Conservation (phyloP, 2,888 invertebrate species). For the Agrotis exclamationis region DNA sequence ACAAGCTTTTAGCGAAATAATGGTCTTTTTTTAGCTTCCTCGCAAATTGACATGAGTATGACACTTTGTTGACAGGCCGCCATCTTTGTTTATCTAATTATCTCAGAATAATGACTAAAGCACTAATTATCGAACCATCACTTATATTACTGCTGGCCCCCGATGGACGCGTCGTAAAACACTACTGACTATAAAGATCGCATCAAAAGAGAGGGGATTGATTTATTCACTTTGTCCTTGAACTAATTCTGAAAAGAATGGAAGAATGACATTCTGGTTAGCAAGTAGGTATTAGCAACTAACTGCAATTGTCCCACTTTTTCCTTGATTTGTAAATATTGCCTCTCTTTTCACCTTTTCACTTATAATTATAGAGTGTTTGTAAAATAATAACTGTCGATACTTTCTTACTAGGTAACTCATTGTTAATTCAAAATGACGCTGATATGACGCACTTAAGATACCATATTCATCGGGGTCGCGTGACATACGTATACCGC, state of each 20-base stretch:
- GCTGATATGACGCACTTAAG: too few relatives aligned
- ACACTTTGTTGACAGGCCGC: slow-evolving; percentile 35
- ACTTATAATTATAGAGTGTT: neutral
- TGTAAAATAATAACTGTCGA: neutral
- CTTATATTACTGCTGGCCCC: slow-evolving; percentile 39
- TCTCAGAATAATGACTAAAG: too few relatives aligned
- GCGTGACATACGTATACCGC: too few relatives aligned
- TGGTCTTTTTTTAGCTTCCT: neutral
- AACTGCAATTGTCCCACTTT: slow-evolving; percentile 4
- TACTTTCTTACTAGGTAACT: neutral
- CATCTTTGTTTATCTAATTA: slow-evolving; percentile 56
- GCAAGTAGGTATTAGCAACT: too few relatives aligned
- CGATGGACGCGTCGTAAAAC: slow-evolving; percentile 42
- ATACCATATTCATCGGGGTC: too few relatives aligned
- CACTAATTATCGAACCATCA: slow-evolving; percentile 57
- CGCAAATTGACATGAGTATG: neutral
- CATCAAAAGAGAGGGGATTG: slow-evolving; percentile 37
- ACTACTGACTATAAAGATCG: slow-evolving; percentile 43
- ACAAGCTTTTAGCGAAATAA: neutral
- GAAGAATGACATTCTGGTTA: neutral
- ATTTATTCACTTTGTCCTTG: slow-evolving; percentile 50
- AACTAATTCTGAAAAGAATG: slow-evolving; percentile 29
- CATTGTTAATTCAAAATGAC: too few relatives aligned
- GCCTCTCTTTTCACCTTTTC: too few relatives aligned
- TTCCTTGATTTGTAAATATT: neutral